Evolutionary conservation across 2,113 vertebrate species (phyloP).

Genomic region (Diadophis punctatus): DNA sequence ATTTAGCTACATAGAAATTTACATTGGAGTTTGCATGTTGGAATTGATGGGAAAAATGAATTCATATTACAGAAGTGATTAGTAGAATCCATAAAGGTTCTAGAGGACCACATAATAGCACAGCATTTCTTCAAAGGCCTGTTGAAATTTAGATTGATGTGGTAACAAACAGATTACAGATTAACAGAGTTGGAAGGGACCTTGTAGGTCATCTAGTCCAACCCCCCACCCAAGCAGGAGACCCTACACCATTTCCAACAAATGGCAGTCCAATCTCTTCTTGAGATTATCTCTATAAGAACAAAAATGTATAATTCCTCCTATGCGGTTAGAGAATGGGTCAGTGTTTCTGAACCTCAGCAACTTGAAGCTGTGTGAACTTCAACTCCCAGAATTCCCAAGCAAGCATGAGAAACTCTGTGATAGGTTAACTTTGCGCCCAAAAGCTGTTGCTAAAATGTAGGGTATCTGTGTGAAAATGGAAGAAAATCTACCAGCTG

Average conservation of each 20-base stretch:
- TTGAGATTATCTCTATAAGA: neutral
- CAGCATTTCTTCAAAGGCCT: neutral
- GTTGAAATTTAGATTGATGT: neutral
- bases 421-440: neutral
- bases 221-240: too few relatives aligned
- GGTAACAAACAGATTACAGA: too few relatives aligned
- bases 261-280: too few relatives aligned
- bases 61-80: neutral
- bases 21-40: neutral
- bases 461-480: neutral
- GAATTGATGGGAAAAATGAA: neutral
- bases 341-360: neutral
- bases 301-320: neutral
- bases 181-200: too few relatives aligned
- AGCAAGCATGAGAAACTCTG: neutral
- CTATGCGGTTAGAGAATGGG: neutral
- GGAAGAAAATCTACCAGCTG: neutral
- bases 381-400: neutral
- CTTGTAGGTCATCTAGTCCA: too few relatives aligned
- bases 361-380: neutral
- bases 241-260: too few relatives aligned
- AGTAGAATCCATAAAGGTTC: neutral
- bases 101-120: neutral
- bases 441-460: neutral
- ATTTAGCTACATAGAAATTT: neutral